phyloP scores from a whole-genome alignment of 2,888 invertebrate genomes.

The Phortica okadai region DNA sequence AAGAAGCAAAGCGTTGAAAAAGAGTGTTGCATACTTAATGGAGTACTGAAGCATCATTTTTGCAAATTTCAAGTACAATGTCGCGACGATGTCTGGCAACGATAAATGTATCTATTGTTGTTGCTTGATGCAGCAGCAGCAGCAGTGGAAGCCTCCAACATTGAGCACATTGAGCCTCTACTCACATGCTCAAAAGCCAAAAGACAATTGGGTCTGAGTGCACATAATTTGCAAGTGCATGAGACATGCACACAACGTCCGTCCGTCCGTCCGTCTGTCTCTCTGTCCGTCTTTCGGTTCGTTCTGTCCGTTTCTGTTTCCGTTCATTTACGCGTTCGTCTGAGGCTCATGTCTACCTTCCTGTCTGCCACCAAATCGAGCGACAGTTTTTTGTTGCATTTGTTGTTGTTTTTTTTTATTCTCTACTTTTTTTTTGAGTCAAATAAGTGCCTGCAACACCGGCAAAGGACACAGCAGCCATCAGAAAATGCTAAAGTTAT shows the following conservation, averaged over 20 bases:
- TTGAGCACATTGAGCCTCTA: conserved; percentile 31
- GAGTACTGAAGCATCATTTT: conserved; percentile 59
- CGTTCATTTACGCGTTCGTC: not conserved
- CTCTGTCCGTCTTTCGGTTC: not conserved
- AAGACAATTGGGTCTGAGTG: conserved; percentile 73
- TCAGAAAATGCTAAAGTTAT: not conserved
- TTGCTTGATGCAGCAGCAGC: conserved; percentile 48
- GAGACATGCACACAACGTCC: conserved; percentile 54
- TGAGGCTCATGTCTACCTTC: not conserved
- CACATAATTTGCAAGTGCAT: conserved; percentile 72
- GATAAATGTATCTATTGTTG: conserved; percentile 64
- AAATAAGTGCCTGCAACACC: conserved; percentile 21
- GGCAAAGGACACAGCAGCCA: conserved; percentile 5
- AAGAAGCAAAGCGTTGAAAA: conserved; percentile 57
- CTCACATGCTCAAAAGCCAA: conserved; percentile 59
- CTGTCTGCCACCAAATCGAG: not conserved
- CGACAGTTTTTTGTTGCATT: no score
- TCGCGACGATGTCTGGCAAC: conserved; percentile 63
- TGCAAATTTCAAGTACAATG: conserved; percentile 59
- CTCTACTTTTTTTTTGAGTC: not conserved
- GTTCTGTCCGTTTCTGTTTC: not conserved
- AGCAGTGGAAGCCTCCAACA: not conserved
- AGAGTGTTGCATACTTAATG: conserved; percentile 65
- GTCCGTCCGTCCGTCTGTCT: conserved; percentile 41
- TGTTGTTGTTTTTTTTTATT: not conserved